phyloP scores from a whole-genome alignment of 2,113 vertebrate genomes.

The Syngnathus typhle region DNA sequence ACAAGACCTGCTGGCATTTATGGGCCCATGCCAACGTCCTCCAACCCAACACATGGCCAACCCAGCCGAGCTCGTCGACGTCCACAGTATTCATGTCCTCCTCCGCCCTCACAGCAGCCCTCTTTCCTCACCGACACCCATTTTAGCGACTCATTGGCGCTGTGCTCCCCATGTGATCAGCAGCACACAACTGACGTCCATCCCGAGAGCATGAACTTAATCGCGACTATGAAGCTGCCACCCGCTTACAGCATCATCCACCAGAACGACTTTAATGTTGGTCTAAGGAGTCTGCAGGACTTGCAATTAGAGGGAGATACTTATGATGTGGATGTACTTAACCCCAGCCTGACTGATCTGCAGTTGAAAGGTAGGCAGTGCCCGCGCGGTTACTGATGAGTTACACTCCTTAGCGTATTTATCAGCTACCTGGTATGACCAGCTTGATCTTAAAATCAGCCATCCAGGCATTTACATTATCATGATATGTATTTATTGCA shows the following conservation, averaged over 20 bases:
- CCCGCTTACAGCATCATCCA: constrained; percentile 65
- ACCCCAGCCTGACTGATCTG: constrained; percentile 89
- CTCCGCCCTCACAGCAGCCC: constrained; percentile 49
- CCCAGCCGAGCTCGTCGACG: constrained; percentile 45
- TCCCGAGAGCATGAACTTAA: constrained; percentile 64
- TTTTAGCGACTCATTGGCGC: constrained; percentile 58
- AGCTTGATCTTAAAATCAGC: background rate
- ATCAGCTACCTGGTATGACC: background rate
- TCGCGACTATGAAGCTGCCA: constrained; percentile 75
- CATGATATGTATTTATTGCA: too few relatives aligned
- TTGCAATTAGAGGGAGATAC: constrained; percentile 79
- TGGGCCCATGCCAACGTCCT: constrained; percentile 50
- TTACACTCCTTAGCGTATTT: background rate
- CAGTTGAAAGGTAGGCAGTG: constrained; percentile 78
- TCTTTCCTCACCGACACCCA: constrained; percentile 49
- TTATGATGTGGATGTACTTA: constrained; percentile 85
- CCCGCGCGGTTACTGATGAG: background rate
- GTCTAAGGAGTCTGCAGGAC: constrained; percentile 74
- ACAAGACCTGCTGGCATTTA: constrained; percentile 43
- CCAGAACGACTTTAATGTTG: constrained; percentile 64
- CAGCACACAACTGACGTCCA: constrained; percentile 60
- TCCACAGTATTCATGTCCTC: constrained; percentile 47
- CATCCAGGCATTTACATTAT: background rate
- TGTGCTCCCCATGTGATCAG: constrained; percentile 65
- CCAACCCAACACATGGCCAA: constrained; percentile 48